These are phyloP conservation scores for Notiomystis cincta DNA, from an alignment of 2,113 vertebrate species.

Conservation along the genomic window DNA sequence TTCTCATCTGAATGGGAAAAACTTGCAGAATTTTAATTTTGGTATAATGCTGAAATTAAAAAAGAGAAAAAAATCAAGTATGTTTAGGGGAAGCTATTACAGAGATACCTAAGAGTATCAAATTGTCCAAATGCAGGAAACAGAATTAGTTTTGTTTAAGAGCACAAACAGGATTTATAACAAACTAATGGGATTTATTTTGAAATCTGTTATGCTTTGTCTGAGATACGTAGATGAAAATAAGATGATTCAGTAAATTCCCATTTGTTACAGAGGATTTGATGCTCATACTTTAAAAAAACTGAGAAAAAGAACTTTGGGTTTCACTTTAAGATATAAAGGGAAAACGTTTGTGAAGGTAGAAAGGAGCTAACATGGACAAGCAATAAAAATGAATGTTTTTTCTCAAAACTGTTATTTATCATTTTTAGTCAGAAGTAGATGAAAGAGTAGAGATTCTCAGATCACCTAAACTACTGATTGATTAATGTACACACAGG, in stretches of 20 bases:
- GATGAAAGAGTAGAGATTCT: not conserved
- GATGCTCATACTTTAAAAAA: not conserved
- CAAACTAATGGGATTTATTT: not conserved
- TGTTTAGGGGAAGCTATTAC: not conserved
- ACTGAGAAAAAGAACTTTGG: not conserved
- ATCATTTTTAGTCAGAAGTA: not conserved
- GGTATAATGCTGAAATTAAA: not conserved
- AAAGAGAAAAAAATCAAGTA: fast-evolving
- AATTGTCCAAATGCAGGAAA: not conserved
- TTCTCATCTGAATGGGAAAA: not conserved
- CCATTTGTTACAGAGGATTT: not conserved
- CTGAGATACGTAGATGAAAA: not conserved
- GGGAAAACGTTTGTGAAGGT: not conserved
- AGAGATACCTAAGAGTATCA: not conserved
- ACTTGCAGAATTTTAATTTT: not conserved
- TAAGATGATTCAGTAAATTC: not conserved
- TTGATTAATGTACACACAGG: not conserved
- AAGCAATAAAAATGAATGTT: not conserved
- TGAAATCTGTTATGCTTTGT: not conserved
- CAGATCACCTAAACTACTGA: not conserved
- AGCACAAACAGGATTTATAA: not conserved
- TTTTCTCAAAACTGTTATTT: not conserved
- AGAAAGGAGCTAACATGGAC: not conserved
- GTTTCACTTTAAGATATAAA: not conserved
- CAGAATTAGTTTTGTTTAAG: not conserved